Base-by-base conservation (phyloP, 2,113 vertebrate genomes). In the Aramus guarauna region DNA sequence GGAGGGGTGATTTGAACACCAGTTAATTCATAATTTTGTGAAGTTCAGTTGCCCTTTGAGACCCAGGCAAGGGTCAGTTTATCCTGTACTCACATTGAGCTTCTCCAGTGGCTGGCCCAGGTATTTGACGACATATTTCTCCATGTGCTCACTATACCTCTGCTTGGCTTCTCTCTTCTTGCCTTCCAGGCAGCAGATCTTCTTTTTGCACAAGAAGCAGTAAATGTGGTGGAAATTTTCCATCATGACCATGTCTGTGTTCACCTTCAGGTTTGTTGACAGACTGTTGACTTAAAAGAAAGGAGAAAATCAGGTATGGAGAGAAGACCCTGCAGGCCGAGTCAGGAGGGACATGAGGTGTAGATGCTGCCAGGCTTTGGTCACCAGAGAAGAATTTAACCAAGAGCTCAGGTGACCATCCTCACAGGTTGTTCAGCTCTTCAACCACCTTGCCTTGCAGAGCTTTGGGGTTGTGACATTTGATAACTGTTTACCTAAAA, bases 181-280 rank as follows among this genome's bases (percentile, higher is more conserved):
- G 60, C 5, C n/a, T 63, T 96, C 78, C 68, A 98, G 75, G 90
- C 94, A 94, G 5, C 24, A 60, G 69, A 97, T 95, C 56, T 67
- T 53, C 82, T 93, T 86, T 56, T 88, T 91, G 62, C 71, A 92
- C 58, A 97, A 91, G 73, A 97, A 97, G 56, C 34, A 60, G 59
- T 95, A 71, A 52, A 97, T 13, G 30, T 94, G 95, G 85, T 97
- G 93, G 91, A 95, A 97, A 12, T 98, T 97, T 77, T 96, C 95
- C 96, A 97, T 97, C 91, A 92, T 93, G 50, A 97, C 95, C 95
- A 97, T 75, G 4, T 97, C 94, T 1, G 60, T 64, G 88, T 82
- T 94, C 58, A 82, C 87, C 69, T 90, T 95, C 76, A 95, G 79
- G 72, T 60, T 96, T 66, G 91, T 94, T 12, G 96, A 26, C 43